Evolutionary conservation across 2,888 invertebrate species (phyloP).

Genomic region (Pyrrhosoma nymphula): DNA sequence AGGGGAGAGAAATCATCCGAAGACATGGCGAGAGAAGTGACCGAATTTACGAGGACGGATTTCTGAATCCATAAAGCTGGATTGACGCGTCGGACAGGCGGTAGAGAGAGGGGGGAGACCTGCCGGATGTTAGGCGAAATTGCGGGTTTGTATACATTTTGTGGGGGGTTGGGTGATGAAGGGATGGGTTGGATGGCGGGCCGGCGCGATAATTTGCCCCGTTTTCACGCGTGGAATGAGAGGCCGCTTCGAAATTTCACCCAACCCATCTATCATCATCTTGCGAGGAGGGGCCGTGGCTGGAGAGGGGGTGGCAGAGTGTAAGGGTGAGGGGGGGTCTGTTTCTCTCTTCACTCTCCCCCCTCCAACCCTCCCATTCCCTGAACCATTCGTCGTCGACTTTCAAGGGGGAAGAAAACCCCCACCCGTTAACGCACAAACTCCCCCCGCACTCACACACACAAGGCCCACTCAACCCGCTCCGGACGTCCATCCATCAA

Average conservation of each 20-base stretch:
- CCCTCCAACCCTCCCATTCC: background rate
- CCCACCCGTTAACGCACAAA: background rate
- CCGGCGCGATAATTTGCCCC: slow-evolving; percentile 51
- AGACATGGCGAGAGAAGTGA: background rate
- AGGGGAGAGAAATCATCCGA: background rate
- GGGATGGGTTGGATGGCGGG: background rate
- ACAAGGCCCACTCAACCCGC: background rate
- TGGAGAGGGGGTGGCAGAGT: background rate
- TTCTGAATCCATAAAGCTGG: slow-evolving; percentile 50
- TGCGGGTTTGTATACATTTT: slow-evolving; percentile 58
- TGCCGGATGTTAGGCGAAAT: slow-evolving; percentile 60
- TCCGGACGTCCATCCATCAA: slow-evolving; percentile 23
- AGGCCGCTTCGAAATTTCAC: slow-evolving; percentile 32
- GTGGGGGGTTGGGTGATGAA: background rate
- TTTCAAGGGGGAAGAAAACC: background rate
- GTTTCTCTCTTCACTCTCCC: too few relatives aligned
- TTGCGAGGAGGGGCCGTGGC: background rate
- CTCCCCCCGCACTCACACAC: background rate
- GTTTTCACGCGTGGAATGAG: slow-evolving; percentile 49
- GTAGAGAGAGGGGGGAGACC: background rate
- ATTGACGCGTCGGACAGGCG: slow-evolving; percentile 49
- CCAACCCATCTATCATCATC: slow-evolving; percentile 49
- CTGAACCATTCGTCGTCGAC: background rate
- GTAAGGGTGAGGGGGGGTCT: background rate
- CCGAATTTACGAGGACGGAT: background rate